Base-by-base conservation (phyloP, 2,888 invertebrate species). In the Polydesmus complanatus region DNA sequence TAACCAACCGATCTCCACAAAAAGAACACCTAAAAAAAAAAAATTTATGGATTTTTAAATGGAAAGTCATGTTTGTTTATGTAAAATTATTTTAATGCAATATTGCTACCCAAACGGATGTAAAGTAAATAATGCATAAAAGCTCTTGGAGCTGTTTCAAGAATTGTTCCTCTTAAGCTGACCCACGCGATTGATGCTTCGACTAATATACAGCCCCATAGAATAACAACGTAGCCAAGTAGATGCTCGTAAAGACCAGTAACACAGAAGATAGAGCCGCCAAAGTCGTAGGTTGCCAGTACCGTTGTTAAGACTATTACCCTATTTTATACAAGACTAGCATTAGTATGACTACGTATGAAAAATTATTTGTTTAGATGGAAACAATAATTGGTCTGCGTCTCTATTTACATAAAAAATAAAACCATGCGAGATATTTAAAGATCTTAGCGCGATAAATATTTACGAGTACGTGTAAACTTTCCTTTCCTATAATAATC, bases 41-140 rank as follows among this genome's bases (percentile, higher is more conserved):
- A 50, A 57, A 61, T 56, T 14, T 2, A 61, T 49, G 21, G 37
- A 27, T 47, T 47, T 53, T 23, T 47, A 48, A 18, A 47, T 54
- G 21, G 52, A 21, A 51, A 3, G 25, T 14, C 21, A 11, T 1
- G 18, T 54, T 48, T 5, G 14, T 37, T 37, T 37, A 37, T 37
- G 21, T 3, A n/a, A n/a, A n/a, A n/a, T n/a, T n/a, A n/a, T n/a
- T n/a, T n/a, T n/a, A n/a, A n/a, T n/a, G n/a, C n/a, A n/a, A n/a
- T n/a, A n/a, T 25, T 66, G 74, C 80, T 76, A 88, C 88, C 81
- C 67, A 88, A 77, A 72, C 86, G 80, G 67, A 83, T 75, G 75
- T 89, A 89, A 68, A 89, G 82, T 68, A 88, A 79, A 72, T 86
- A 84, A 75, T 86, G 85, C 80, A 88, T 86, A 66, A 83, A 80